Conservation (phyloP, 2,888 invertebrate species). For the Hirudinaria manillensis region DNA sequence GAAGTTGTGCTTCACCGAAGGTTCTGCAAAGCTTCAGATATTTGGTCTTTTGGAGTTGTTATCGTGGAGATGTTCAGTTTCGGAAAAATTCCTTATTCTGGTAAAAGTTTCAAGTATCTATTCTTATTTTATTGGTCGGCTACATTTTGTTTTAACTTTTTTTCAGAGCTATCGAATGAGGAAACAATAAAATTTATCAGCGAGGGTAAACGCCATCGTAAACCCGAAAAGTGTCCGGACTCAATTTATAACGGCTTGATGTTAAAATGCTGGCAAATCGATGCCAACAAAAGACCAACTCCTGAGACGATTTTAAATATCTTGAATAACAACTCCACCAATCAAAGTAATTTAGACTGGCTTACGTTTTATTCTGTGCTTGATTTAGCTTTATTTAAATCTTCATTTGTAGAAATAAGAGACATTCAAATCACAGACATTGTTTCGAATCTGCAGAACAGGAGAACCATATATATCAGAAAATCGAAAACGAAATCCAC, state of each 20-base stretch:
- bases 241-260: background rate
- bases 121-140: too few species aligned
- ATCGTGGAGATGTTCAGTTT: background rate
- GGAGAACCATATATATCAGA: background rate
- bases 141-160: background rate
- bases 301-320: background rate
- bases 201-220: background rate
- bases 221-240: background rate
- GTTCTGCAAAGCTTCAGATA: conserved; percentile 2
- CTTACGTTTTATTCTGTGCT: too few species aligned
- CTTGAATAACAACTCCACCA: background rate
- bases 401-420: too few species aligned
- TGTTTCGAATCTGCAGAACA: too few species aligned
- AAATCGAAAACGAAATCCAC: background rate
- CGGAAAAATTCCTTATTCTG: background rate
- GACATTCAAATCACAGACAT: too few species aligned
- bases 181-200: background rate
- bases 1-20: conserved; percentile 12
- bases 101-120: background rate
- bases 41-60: conserved; percentile 22
- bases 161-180: conserved; percentile 7
- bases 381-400: too few species aligned
- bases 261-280: conserved; percentile 7
- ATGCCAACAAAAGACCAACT: conserved; percentile 4
- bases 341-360: conserved; percentile 2